Percentiles rank a stretch among this genome's conserved stretches.
These are phyloP conservation scores for Tanytarsus gracilentus DNA, from an alignment of 2,888 invertebrate genomes.

Conservation along the genomic window DNA sequence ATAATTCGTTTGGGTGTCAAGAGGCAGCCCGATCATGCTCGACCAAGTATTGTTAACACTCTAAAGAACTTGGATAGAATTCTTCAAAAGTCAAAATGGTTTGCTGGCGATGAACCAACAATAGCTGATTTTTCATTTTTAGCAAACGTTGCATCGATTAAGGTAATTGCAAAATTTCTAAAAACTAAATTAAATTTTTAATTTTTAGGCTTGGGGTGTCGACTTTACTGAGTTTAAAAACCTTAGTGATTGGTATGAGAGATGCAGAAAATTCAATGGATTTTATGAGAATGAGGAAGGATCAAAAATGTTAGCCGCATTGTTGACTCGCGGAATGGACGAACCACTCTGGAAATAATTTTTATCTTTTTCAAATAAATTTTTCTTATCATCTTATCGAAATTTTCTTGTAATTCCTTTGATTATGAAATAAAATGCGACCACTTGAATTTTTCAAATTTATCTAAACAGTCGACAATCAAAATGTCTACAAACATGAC, in stretches of 20 bases:
- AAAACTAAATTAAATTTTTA: background rate
- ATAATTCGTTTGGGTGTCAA: background rate
- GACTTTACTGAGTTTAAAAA: constrained; percentile 31
- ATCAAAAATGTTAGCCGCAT: constrained; percentile 50
- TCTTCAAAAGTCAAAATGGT: constrained; percentile 38
- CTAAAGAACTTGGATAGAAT: constrained; percentile 35
- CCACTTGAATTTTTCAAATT: background rate
- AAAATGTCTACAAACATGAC: background rate
- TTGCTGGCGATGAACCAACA: constrained; percentile 42
- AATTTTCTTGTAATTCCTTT: too few relatives aligned
- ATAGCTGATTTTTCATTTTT: constrained; percentile 43
- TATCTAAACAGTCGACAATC: background rate
- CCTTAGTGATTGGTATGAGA: constrained; percentile 46
- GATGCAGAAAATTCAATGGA: constrained; percentile 50
- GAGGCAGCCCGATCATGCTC: background rate
- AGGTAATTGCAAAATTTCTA: background rate
- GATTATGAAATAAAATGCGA: background rate
- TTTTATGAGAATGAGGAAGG: constrained; percentile 52
- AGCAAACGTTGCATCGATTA: constrained; percentile 40
- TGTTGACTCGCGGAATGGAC: constrained; percentile 48
- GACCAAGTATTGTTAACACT: background rate
- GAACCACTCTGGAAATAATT: constrained; percentile 16
- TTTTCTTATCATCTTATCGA: background rate
- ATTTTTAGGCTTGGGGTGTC: constrained; percentile 31
- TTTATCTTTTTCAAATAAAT: background rate